Base-by-base conservation (phyloP, 2,113 vertebrate genomes). In the Neodontobutis hainanensis region DNA sequence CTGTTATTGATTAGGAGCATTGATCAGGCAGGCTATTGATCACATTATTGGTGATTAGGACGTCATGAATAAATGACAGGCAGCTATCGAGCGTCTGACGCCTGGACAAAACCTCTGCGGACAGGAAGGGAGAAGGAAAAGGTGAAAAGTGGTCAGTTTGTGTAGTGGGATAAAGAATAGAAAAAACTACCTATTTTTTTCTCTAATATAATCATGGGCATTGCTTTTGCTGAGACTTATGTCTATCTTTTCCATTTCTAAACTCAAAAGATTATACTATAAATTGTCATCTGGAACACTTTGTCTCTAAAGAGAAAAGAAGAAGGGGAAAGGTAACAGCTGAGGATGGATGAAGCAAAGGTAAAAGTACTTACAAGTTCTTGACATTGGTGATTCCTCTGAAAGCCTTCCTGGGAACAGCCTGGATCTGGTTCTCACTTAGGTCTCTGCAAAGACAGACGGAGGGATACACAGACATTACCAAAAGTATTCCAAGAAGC, bases 361-460 rank as follows among this genome's bases (percentile, higher is more conserved):
- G 36, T 48, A 43, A 46, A 46, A 69, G 48, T 68, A 85, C 97
- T 99, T 93, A 99, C 97, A 99, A 90, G 92, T 99, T 99, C 90
- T 98, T 99, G 83, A 98, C 95, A 15, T 90, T 92, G 50, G 96
- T 91, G 90, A 98, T 96, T 90, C 97, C 97, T 44, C 97, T 94
- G 92, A 99, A 99, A 50, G 97, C 96, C 87, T 99, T 99, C 82
- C 97, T 94, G 5, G 97, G 95, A 85, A 99, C 91, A n/a, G 96
- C 95, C 93, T 97, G 95, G 63, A 99, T 97, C 93, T 96, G 96
- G 91, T 99, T 99, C 88, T 99, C 97, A 8, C 97, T 99, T 75
- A 99, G 92, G 89, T 99, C 97, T 85, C 97, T 99, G 90, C 49
- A 76, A 84, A 79, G 34, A 85, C 45, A 87, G 27, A 85, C 35